Percentiles rank a stretch among this genome's conserved stretches.
Conservation (phyloP, 2,113 vertebrate genomes). For the Brienomyrus longianalis region DNA sequence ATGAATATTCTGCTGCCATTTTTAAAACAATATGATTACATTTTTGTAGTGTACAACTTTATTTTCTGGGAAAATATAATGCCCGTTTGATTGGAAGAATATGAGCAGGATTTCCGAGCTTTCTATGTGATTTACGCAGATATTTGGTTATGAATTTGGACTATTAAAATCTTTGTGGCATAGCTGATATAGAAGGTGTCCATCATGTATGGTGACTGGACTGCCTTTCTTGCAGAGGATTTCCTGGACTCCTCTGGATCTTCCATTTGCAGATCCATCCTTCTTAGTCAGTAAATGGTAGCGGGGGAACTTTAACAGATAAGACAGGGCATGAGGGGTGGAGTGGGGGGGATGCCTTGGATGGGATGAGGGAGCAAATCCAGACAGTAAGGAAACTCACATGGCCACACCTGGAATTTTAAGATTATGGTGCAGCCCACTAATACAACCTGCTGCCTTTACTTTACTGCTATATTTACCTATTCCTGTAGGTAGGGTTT, state of each 20-base stretch:
- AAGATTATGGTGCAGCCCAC: not conserved
- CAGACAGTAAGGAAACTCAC: not conserved
- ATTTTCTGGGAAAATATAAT: constrained; percentile 3
- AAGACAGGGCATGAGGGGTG: not conserved
- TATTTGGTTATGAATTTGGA: not conserved
- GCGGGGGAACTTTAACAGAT: not conserved
- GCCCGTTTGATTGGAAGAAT: constrained; percentile 8
- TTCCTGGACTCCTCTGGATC: not conserved
- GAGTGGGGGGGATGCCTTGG: not conserved
- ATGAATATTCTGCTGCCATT: not conserved
- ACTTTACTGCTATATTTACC: not conserved
- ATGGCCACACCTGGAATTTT: not conserved
- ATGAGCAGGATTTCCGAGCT: not conserved
- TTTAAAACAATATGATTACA: not conserved
- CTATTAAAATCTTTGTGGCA: not conserved
- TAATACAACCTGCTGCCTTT: not conserved
- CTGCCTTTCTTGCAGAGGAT: not conserved
- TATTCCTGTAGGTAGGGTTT: not conserved
- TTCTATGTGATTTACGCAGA: not conserved
- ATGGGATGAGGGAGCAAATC: not conserved
- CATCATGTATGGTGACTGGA: not conserved
- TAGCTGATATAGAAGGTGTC: not conserved
- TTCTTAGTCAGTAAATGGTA: not conserved
- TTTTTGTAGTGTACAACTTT: not conserved
- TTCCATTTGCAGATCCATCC: not conserved